Evolutionary conservation across 2,113 vertebrate species (phyloP).

Genomic region (Electrona antarctica): DNA sequence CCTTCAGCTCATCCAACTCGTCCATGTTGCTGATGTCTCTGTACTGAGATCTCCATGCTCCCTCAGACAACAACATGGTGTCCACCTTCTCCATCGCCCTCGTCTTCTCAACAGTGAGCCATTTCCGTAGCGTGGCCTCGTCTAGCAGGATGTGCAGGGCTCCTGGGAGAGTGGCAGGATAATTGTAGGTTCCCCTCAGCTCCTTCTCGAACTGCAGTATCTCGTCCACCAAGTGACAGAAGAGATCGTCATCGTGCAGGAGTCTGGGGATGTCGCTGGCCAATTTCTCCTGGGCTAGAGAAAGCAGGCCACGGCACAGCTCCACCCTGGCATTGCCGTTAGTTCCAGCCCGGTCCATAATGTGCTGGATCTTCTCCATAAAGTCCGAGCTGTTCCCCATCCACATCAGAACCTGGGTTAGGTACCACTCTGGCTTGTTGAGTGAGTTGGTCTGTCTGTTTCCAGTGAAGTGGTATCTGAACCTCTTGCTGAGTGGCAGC

Average conservation of each 20-base stretch:
- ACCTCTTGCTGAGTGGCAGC: slow-evolving; percentile 90
- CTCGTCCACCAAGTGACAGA: slow-evolving; percentile 97
- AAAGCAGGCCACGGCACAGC: slow-evolving; percentile 83
- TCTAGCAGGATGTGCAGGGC: slow-evolving; percentile 92
- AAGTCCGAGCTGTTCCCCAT: slow-evolving; percentile 88
- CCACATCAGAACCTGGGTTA: slow-evolving; percentile 97
- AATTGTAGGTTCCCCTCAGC: slow-evolving; percentile 84
- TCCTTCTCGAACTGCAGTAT: slow-evolving; percentile 95
- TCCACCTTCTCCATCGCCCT: slow-evolving; percentile 99
- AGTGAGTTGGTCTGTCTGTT: slow-evolving; percentile 92
- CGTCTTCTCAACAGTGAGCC: slow-evolving; percentile 95
- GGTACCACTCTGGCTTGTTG: slow-evolving; percentile 98
- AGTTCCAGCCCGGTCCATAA: slow-evolving; percentile 82
- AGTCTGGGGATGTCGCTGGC: slow-evolving; percentile 86
- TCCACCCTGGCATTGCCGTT: slow-evolving; percentile 84
- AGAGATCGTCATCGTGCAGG: slow-evolving; percentile 91
- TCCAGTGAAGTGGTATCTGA: slow-evolving; percentile 94
- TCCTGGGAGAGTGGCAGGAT: slow-evolving; percentile 83
- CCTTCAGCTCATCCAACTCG: slow-evolving; percentile 84
- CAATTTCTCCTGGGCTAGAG: slow-evolving; percentile 91
- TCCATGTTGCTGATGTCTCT: slow-evolving; percentile 95
- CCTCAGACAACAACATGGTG: slow-evolving; percentile 92
- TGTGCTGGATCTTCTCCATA: slow-evolving; percentile 93
- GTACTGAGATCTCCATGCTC: slow-evolving; percentile 94
- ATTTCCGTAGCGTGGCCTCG: slow-evolving; percentile 91